Evolutionary conservation across 2,888 invertebrate genomes (phyloP).

Genomic region (Eurytoma adleriae): DNA sequence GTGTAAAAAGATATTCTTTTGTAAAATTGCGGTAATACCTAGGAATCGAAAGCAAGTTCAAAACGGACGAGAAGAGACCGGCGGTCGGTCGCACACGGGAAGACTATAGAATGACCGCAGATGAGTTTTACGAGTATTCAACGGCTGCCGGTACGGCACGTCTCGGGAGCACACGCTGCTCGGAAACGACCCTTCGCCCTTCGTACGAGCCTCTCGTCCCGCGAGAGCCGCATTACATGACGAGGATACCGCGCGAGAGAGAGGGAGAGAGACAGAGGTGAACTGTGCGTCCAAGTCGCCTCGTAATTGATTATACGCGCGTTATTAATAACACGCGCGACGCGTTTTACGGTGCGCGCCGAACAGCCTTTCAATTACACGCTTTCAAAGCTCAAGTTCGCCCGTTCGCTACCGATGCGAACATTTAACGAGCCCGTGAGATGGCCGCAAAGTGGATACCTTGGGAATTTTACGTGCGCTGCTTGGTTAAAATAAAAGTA

Average conservation of each 20-base stretch:
- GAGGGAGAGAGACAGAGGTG: conserved; percentile 10
- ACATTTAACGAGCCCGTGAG: conserved; percentile 45
- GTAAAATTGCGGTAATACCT: no score
- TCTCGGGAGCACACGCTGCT: conserved; percentile 58
- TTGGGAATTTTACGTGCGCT: no score
- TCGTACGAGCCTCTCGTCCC: conserved; percentile 46
- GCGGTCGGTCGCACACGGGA: conserved; percentile 19
- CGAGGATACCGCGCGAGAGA: no score
- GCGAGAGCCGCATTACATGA: conserved; percentile 2
- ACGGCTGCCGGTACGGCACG: conserved; percentile 59
- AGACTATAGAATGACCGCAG: conserved; percentile 65
- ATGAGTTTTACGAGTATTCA: conserved; percentile 69
- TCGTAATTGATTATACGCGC: conserved; percentile 68
- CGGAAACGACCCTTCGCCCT: conserved; percentile 61
- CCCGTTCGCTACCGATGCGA: conserved; percentile 37
- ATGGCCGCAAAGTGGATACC: background rate
- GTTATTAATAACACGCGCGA: conserved; percentile 67
- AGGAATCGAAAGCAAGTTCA: no score
- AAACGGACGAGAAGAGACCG: no score
- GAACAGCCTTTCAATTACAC: conserved; percentile 53
- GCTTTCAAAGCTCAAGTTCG: conserved; percentile 46
- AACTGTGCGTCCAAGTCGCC: conserved; percentile 46
- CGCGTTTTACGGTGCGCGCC: conserved; percentile 57
- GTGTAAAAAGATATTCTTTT: no score
- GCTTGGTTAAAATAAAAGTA: no score